Evolutionary conservation across 2,113 vertebrate species (phyloP).

Genomic region (Phalacrocorax aristotelis): DNA sequence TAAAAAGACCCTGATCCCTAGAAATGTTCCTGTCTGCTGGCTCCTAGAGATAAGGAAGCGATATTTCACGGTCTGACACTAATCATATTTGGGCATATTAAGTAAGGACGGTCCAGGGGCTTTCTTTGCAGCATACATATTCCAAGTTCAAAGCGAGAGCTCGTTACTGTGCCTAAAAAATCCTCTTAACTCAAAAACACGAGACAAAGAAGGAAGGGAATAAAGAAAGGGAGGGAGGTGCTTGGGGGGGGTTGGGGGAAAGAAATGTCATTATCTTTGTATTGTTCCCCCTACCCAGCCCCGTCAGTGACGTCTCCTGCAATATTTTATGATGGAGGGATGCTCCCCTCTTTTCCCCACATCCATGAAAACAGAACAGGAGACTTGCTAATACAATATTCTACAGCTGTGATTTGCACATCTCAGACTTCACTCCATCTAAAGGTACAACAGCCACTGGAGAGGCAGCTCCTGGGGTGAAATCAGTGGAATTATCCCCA

Average conservation of each 20-base stretch:
- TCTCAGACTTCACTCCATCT: not conserved
- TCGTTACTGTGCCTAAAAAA: constrained; percentile 76
- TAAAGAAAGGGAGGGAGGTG: constrained; percentile 6
- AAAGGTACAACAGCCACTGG: not conserved
- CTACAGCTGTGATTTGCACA: not conserved
- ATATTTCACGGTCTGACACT: constrained; percentile 83
- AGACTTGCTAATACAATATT: not conserved
- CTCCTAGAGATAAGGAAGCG: constrained; percentile 79
- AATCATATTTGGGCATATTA: constrained; percentile 84
- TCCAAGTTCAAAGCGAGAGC: constrained; percentile 84
- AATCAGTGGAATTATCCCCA: not conserved
- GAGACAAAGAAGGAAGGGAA: constrained; percentile 55
- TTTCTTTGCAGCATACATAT: constrained; percentile 71
- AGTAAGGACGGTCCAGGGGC: constrained; percentile 70
- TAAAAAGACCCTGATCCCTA: constrained; percentile 57
- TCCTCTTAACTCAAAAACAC: constrained; percentile 76
- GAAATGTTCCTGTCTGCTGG: constrained; percentile 79
- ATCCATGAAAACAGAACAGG: not conserved
- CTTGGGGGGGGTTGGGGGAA: not conserved
- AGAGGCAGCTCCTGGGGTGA: not conserved
- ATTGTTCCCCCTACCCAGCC: constrained; percentile 34
- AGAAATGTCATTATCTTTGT: constrained; percentile 14
- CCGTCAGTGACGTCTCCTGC: not conserved
- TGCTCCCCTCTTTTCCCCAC: not conserved
- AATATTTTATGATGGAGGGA: not conserved